A percentile compares a stretch with the other conserved stretches of the same genome.
Conservation (phyloP, 2,888 invertebrate species). For the Drosophila pullipes region DNA sequence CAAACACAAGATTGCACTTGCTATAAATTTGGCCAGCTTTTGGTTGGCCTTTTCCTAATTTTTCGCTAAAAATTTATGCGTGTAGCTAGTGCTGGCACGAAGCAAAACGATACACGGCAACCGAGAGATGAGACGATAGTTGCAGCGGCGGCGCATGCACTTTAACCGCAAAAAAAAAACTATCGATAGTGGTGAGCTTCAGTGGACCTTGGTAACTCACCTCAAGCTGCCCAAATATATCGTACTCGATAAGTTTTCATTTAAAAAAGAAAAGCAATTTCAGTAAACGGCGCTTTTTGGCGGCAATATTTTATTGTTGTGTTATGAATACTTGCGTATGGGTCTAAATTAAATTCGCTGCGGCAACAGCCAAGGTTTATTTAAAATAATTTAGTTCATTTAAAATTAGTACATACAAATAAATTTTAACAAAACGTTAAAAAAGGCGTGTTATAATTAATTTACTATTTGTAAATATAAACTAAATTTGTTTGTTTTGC, state of each 20-base stretch:
- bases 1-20: constrained; percentile 19
- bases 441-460: constrained; percentile 50
- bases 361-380: constrained; percentile 21
- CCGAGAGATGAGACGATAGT: constrained; percentile 33
- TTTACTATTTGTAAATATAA: constrained; percentile 49
- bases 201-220: not conserved
- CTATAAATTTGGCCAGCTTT: constrained; percentile 33
- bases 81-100: constrained; percentile 58
- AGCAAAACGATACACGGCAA: constrained; percentile 48
- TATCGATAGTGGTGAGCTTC: constrained; percentile 32
- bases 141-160: constrained; percentile 24
- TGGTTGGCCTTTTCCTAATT: constrained; percentile 27
- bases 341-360: not conserved
- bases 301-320: not conserved
- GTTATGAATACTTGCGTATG: not conserved
- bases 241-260: constrained; percentile 3
- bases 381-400: constrained; percentile 61
- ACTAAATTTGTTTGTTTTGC: constrained; percentile 42
- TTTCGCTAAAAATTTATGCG: constrained; percentile 65
- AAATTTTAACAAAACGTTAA: constrained; percentile 53
- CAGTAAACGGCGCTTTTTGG: not conserved
- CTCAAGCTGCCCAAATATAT: not conserved
- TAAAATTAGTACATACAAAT: constrained; percentile 59
- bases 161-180: not conserved
- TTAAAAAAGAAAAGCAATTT: not conserved